Evolutionary conservation across 2,113 vertebrate species (phyloP), one percentile per base, ranked within the genome.

Genomic region (Psephotus haematonotus): DNA sequence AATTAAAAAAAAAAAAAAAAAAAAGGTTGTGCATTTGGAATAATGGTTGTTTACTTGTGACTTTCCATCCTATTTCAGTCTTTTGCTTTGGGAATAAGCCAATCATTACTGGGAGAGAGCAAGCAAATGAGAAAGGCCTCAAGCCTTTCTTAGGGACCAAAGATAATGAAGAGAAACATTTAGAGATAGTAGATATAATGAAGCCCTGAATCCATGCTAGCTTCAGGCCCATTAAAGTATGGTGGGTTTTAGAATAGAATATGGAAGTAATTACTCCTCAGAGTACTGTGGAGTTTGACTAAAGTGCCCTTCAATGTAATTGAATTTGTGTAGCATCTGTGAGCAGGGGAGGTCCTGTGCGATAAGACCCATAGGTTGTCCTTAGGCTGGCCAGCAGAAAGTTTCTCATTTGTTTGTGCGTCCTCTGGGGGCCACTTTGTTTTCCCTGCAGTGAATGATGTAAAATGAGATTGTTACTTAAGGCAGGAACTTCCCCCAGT

Each of bases 91-190:
- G 16, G 71, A 80, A 72, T 88, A 64, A 90, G 77, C 69, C 67
- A 77, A 28, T 68, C 16, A 2, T 64, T 64, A 78, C 52, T 85
- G 50, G 44, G 78, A 82, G 62, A 87, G 44, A 78, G 24, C 57
- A 59, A 80, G 35, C 44, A 88, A 79, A 82, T 33, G 41, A 95
- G 70, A 77, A 62, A 87, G 72, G 88, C 95, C 78, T 85, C 44
- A 64, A 94, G 81, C 39, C 69, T 94, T 17, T 91, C 95, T 80
- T 80, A 68, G 82, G 76, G 82, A 91, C 86, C 81, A 52, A 75
- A 92, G 70, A 95, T 97, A 97, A 97, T 92, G 83, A 97, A 93
- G 83, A 87, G 55, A 90, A 97, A 70, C 44, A 92, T 92, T 96
- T 94, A 95, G 80, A 90, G 47, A 90, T 9, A 75, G 83, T 69